phyloP scores from a whole-genome alignment of 2,113 vertebrate genomes.

The Mastomys coucha region DNA sequence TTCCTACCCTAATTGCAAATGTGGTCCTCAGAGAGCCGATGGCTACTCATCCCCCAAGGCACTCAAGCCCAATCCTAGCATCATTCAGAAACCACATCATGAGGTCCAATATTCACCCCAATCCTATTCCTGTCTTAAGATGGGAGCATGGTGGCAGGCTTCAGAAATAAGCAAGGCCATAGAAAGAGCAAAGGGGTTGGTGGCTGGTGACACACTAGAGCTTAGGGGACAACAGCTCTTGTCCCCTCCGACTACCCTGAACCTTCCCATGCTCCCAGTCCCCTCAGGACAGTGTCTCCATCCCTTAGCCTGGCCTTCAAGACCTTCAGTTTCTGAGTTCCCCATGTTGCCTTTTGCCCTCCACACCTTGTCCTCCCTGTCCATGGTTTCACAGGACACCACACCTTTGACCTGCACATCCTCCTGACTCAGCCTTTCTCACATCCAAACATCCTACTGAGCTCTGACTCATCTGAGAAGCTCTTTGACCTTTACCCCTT shows the following conservation, averaged over 20 bases:
- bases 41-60: too few species aligned
- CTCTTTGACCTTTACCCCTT: background rate
- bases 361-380: background rate
- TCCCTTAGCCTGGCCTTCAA: background rate
- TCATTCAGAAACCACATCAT: background rate
- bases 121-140: background rate
- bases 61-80: background rate
- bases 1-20: background rate
- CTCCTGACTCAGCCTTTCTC: background rate
- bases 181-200: background rate
- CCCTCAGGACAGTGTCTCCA: background rate
- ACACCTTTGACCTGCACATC: background rate
- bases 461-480: background rate
- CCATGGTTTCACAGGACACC: too few species aligned
- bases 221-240: background rate
- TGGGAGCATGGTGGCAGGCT: background rate
- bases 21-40: background rate
- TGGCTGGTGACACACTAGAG: background rate
- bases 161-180: background rate
- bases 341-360: background rate
- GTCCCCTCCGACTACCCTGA: background rate
- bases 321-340: background rate
- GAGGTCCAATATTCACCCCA: background rate
- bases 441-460: background rate
- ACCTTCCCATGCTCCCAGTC: background rate